These are phyloP conservation scores for Craseonycteris thonglongyai DNA, from an alignment of 2,113 vertebrate species.

Conservation along the genomic window DNA sequence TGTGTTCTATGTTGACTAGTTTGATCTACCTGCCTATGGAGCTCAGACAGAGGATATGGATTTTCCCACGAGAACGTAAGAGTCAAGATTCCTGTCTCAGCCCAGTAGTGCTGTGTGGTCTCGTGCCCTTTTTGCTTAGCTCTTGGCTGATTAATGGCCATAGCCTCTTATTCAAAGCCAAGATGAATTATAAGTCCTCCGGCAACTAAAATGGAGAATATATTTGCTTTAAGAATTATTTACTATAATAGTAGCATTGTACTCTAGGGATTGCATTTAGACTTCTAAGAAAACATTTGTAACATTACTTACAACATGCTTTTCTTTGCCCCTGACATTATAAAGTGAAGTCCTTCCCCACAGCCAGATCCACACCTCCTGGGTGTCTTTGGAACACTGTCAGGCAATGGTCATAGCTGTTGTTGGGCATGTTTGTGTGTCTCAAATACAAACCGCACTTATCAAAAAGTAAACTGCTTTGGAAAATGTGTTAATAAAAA, in stretches of 20 bases:
- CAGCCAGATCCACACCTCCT: background rate
- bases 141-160: conserved; percentile 8
- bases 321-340: background rate
- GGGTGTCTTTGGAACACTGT: background rate
- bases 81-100: background rate
- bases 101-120: background rate
- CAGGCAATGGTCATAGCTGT: background rate
- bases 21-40: background rate
- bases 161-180: background rate
- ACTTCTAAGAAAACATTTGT: conserved; percentile 16
- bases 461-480: background rate
- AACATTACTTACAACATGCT: background rate
- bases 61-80: background rate
- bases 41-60: background rate
- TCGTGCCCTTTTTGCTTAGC: background rate
- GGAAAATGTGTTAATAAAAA: background rate
- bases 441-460: background rate
- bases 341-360: background rate
- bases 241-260: background rate
- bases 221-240: background rate
- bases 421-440: background rate
- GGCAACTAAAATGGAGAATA: background rate
- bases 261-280: conserved; percentile 19
- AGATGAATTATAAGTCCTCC: conserved; percentile 3
- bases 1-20: background rate